These are phyloP conservation scores for Aethes cnicana DNA, from an alignment of 2,888 invertebrate species.

Conservation along the genomic window DNA sequence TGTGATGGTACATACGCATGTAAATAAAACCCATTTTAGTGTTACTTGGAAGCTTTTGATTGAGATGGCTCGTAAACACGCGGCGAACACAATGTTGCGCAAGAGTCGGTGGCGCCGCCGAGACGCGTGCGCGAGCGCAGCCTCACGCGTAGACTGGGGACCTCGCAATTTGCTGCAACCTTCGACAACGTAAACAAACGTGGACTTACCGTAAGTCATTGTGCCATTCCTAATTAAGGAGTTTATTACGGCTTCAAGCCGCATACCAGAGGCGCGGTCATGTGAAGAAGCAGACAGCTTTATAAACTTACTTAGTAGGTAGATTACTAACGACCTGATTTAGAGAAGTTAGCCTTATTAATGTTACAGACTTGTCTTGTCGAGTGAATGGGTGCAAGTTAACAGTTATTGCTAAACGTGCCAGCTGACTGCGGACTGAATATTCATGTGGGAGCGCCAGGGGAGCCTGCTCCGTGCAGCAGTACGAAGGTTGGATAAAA, in stretches of 20 bases:
- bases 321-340: conserved; percentile 20
- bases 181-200: conserved; percentile 79
- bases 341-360: conserved; percentile 24
- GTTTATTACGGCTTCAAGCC: conserved; percentile 21
- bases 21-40: conserved; percentile 60
- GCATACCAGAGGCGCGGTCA: not conserved
- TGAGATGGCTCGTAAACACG: conserved; percentile 58
- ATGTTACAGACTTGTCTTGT: conserved; percentile 26
- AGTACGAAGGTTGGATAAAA: conserved; percentile 22
- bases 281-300: conserved; percentile 19
- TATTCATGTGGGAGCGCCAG: conserved; percentile 66
- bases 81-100: conserved; percentile 64
- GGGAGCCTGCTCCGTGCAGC: conserved; percentile 42
- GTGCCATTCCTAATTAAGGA: conserved; percentile 39
- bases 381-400: conserved; percentile 61
- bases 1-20: conserved; percentile 48
- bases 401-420: conserved; percentile 70
- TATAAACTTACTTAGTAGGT: conserved; percentile 22
- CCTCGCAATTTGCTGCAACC: conserved; percentile 81
- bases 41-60: conserved; percentile 57
- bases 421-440: conserved; percentile 60
- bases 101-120: conserved; percentile 73
- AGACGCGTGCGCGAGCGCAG: conserved; percentile 80
- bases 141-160: conserved; percentile 76
- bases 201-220: conserved; percentile 58